Evolutionary conservation across 2,888 invertebrate species (phyloP).

Genomic region (Acrobeloides nanus): DNA sequence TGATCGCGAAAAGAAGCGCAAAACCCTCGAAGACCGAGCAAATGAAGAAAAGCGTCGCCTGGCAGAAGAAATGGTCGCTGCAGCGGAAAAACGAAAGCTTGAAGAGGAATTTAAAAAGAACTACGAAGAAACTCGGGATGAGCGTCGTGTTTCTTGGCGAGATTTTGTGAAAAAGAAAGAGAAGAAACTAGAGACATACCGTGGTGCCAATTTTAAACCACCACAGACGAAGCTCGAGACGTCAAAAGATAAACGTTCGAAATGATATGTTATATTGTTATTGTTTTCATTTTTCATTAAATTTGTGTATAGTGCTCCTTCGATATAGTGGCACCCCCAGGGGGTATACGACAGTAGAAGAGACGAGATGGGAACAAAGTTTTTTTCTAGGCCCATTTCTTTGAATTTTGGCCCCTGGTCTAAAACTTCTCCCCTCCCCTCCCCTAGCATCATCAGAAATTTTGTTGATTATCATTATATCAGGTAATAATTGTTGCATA

Average conservation of each 20-base stretch:
- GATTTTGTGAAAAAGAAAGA: slow-evolving; percentile 46
- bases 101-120: slow-evolving; percentile 97
- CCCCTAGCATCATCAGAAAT: no score
- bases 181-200: slow-evolving; percentile 39
- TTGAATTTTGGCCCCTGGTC: no score
- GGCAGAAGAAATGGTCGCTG: slow-evolving; percentile 83
- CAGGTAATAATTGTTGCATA: no score
- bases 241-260: slow-evolving; percentile 18
- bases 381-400: no score
- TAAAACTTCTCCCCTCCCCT: no score
- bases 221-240: slow-evolving; percentile 42
- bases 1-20: slow-evolving; percentile 77
- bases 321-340: no score
- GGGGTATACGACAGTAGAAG: no score
- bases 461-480: no score
- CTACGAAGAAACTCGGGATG: slow-evolving; percentile 71
- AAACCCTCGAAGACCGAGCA: slow-evolving; percentile 75
- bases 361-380: no score
- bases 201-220: slow-evolving; percentile 49
- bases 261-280: no score
- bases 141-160: slow-evolving; percentile 49
- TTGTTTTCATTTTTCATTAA: no score
- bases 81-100: slow-evolving; percentile 77
- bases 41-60: slow-evolving; percentile 61
- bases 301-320: no score